Evolutionary conservation across 1,140 invertebrate genomes (phyloP), one percentile per base, ranked within the genome.

Genomic region (Cotesia chilonis): DNA sequence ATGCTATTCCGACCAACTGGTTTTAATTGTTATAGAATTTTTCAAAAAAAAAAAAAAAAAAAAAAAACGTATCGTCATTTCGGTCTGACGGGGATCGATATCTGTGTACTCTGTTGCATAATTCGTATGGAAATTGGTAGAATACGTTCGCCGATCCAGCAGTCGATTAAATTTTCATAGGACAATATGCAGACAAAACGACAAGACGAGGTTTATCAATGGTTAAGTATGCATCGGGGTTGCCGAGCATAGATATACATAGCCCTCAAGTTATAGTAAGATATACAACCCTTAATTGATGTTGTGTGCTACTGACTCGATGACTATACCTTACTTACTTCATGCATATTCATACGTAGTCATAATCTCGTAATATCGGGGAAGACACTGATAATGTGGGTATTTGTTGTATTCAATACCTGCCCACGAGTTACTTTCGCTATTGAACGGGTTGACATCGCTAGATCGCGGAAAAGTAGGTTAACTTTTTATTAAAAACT

Each of bases 61-160:
- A 28, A 28, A 28, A 28, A 28, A 28, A 28, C 28, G 28, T 28
- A 28, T 28, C 28, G 1, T 28, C 28, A 38, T 65, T 65, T 28
- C 35, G 41, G n/a, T 38, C 38, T 65, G 5, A 38, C 36, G 41
- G 10, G 5, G 5, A 47, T 47, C 41, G 41, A 47, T 47, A 47
- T 47, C 41, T 10, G 28, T 51, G 5, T 38, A 38, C 7, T 10
- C n/a, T 70, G 51, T 65, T 36, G 69, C 35, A 70, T 70, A 71
- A 71, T 65, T 71, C 64, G 14, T 64, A 71, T 71, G 69, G 37
- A 71, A 71, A 71, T 71, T 37, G n/a, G 36, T 36, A 20, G 38
- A 47, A 63, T 63, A 17, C 51, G 41, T 70, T 70, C 17, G 41
- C 6, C 20, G 10, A 12, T 70, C 20, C 68, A 36, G 36, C 35